These are phyloP conservation scores for Mesembrinibis cayennensis DNA, from an alignment of 2,113 vertebrate species.

Conservation along the genomic window DNA sequence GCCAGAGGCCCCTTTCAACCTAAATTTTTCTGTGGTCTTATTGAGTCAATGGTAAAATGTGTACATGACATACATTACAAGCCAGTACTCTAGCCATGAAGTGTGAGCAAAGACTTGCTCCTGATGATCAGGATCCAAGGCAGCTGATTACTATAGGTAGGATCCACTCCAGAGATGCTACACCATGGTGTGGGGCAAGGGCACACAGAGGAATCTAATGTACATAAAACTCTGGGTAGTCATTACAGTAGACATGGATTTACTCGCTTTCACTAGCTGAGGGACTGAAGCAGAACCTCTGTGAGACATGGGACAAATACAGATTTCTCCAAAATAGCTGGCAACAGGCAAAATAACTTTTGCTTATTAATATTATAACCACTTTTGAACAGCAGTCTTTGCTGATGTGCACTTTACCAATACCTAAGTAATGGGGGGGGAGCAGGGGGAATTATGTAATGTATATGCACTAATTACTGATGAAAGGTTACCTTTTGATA, in stretches of 20 bases:
- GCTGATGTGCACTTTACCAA: neutral
- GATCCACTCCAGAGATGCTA: neutral
- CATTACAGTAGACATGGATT: neutral
- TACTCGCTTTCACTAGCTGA: neutral
- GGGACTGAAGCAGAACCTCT: neutral
- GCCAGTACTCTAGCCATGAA: neutral
- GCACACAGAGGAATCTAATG: fast-evolving
- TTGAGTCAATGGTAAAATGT: neutral
- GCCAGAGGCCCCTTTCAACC: neutral
- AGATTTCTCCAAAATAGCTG: neutral
- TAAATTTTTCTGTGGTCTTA: neutral
- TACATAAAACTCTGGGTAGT: neutral
- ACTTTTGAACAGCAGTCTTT: neutral
- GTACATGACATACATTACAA: neutral
- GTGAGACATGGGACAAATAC: neutral
- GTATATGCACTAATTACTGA: neutral
- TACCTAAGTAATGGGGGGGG: neutral
- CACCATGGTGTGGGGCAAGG: neutral
- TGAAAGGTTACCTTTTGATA: neutral
- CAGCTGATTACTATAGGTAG: neutral
- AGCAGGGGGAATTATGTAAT: fast-evolving
- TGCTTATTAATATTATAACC: neutral
- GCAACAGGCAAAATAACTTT: neutral
- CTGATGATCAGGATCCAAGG: neutral
- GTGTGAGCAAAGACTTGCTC: neutral